These are phyloP conservation scores for Vultur gryphus DNA, from an alignment of 2,797 vertebrate species.

Conservation along the genomic window DNA sequence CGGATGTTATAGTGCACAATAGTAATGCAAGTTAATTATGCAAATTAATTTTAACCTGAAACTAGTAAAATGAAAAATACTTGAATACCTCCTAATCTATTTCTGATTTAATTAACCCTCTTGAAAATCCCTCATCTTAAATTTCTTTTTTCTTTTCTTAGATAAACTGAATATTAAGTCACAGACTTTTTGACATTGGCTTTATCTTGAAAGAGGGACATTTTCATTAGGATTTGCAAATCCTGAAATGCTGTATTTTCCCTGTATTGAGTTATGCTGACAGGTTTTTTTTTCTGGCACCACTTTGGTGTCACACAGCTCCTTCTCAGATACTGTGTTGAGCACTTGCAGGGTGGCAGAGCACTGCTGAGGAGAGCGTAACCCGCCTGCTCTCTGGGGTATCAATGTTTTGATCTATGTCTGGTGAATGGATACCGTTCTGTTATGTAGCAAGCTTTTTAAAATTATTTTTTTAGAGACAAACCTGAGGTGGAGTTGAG, in stretches of 20 bases:
- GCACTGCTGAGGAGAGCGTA: constrained; percentile 61
- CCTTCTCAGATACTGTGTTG: constrained; percentile 63
- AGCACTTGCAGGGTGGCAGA: constrained; percentile 75
- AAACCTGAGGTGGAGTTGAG: not conserved
- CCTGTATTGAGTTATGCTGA: constrained; percentile 71
- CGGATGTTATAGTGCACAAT: not conserved
- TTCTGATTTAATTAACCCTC: constrained; percentile 80
- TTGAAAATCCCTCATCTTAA: constrained; percentile 21
- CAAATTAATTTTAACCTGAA: not conserved
- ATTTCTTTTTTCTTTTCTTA: constrained; percentile 48
- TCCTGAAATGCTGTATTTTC: constrained; percentile 75
- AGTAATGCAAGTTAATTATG: not conserved
- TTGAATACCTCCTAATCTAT: constrained; percentile 61
- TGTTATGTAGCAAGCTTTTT: constrained; percentile 40
- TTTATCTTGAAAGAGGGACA: constrained; percentile 78
- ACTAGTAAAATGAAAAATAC: not conserved
- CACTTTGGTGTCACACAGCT: constrained; percentile 71
- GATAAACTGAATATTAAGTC: constrained; percentile 76
- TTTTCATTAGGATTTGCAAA: constrained; percentile 74
- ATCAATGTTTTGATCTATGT: not conserved
- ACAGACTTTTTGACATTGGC: constrained; percentile 71
- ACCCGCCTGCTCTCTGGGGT: not conserved
- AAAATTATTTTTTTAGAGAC: fast-evolving
- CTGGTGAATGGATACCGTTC: constrained; percentile 17
- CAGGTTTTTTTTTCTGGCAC: constrained; percentile 74